Evolutionary conservation across 2,888 invertebrate genomes (phyloP), one percentile per base, ranked within the genome.

Genomic region (Lasioglossum pauxillum): DNA sequence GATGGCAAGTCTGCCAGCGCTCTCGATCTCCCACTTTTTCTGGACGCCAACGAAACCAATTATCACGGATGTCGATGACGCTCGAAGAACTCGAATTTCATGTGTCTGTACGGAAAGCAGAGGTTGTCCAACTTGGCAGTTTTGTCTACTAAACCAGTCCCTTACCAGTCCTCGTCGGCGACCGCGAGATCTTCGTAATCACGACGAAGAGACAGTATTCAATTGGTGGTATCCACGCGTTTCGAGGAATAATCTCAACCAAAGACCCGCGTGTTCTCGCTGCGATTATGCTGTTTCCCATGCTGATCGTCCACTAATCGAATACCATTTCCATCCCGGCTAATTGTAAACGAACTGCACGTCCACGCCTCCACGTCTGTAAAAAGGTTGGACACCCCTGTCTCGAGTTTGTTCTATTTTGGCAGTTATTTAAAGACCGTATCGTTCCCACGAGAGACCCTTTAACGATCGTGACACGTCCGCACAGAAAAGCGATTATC

Each of bases 371-470:
- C 77, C 75, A 83, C 71, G 75, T 78, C 78, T 84, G 53, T 81
- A 69, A 83, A 88, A 64, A 38, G 79, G 82, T 89, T 85, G 90
- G 92, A 85, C 89, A 88, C 87, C 91, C 90, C 90, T 86, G 91
- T 89, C 91, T 92, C 88, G 72, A 85, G 82, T 76, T 86, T 64
- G 2, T 27, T 83, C 1, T 60, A 60, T 85, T 44, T 92, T 94
- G 94, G 94, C 94, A 94, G 94, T 94, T 92, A 91, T 92, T 89
- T 89, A 88, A 92, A 92, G 91, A 92, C 90, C 92, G 91, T 93
- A 82, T 92, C 88, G 83, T 85, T 85, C 83, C 86, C 81, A 83
- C 83, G 88, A 86, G 83, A 86, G 82, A 89, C 75, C 86, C 84
- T 75, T 57, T 73, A 71, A 79, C 88, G 82, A 81, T 82, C 84